These are phyloP conservation scores for Stigmatopora nigra DNA, from an alignment of 2,113 vertebrate species.

Conservation along the genomic window DNA sequence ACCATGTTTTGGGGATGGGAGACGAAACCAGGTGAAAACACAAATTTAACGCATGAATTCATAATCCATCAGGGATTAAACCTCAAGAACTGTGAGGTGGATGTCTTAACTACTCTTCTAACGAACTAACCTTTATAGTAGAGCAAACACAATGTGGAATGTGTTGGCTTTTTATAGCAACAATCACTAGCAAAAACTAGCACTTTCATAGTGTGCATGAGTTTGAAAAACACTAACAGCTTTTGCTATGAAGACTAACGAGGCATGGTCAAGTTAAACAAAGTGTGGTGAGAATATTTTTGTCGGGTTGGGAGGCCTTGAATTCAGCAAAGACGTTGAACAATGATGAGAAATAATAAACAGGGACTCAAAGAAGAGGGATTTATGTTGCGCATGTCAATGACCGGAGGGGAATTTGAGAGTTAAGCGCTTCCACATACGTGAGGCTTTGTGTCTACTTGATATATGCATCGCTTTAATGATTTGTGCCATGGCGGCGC, in stretches of 20 bases:
- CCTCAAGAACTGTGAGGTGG: too few species aligned
- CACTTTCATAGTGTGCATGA: not conserved
- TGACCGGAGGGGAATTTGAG: slow-evolving; percentile 32
- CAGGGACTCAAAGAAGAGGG: slow-evolving; percentile 17
- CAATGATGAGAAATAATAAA: slow-evolving; percentile 17
- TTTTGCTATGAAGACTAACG: not conserved
- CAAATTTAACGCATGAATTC: too few species aligned
- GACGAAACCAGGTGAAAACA: too few species aligned
- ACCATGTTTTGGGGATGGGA: too few species aligned
- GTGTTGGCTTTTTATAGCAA: not conserved
- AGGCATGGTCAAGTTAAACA: not conserved
- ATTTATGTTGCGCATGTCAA: slow-evolving; percentile 25
- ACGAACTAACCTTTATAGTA: too few species aligned
- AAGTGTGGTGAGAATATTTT: not conserved
- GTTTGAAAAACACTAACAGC: not conserved
- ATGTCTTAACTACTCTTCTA: too few species aligned
- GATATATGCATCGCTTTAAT: slow-evolving; percentile 20
- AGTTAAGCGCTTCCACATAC: slow-evolving; percentile 26
- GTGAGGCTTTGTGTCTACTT: slow-evolving; percentile 25
- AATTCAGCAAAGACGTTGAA: slow-evolving; percentile 1
- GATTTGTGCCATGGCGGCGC: slow-evolving; percentile 40
- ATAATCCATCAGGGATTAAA: too few species aligned
- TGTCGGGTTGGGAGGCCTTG: slow-evolving; percentile 8
- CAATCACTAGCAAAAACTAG: not conserved
- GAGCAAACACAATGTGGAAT: not conserved